Base-by-base conservation (phyloP, 2,113 vertebrate species). In the Caranx ignobilis region DNA sequence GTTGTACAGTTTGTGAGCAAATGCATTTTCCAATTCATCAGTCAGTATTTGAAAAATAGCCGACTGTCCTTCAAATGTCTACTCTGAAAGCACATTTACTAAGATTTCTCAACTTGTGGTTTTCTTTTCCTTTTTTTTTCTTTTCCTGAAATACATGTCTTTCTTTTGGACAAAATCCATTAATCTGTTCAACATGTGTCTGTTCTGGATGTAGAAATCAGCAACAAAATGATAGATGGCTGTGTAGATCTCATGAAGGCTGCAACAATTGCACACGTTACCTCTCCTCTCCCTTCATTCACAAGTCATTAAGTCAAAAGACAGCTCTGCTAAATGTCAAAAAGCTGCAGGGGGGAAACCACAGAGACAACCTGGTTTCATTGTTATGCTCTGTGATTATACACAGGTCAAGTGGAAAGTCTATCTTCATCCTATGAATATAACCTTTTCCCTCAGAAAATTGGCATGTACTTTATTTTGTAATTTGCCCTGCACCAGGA, bases 291-390 rank as follows among this genome's bases (percentile, higher is more conserved):
- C 39, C 72, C 77, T 85, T 67, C 79, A 74, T 85, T 84, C 84
- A 86, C 71, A 77, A 75, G 76, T 82, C 85, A 80, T 83, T 77
- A 86, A 82, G 75, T 82, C 59, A 85, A 66, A 84, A 86, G 77
- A 81, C 71, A 70, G 75, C 61, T 74, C 87, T 87, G 82, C 77
- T 85, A 89, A 91, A 92, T 91, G 92, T 91, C 90, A 92, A 52
- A 76, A 85, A 85, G 81, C 91, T 88, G 79, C 85, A 82, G 67
- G 88, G 60, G 83, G 77, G 59, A 79, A 84, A 86, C 55, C 68
- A 81, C 88, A 87, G 65, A 79, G 35, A 74, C 59, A 85, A 88
- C 79, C 79, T 76, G 70, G 61, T 87, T 88, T 84, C 72, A 83
- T 83, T 81, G 82, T 87, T 65, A 68, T 82, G 77, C 82, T 80